A percentile compares a stretch with the other conserved stretches of the same genome.
Conservation (phyloP, 2,888 invertebrate species). For the Drosophila recens region DNA sequence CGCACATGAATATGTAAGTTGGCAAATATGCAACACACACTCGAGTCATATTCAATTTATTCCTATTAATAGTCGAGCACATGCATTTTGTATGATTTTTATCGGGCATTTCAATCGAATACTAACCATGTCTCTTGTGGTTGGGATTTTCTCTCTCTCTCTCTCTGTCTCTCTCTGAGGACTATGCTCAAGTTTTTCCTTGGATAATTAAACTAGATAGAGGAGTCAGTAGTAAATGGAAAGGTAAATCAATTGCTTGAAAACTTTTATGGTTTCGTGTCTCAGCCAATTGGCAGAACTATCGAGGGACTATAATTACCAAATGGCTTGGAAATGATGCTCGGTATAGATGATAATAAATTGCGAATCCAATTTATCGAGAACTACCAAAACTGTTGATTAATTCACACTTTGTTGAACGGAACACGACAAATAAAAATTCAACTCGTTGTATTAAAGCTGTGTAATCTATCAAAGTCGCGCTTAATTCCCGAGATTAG, state of each 20-base stretch:
- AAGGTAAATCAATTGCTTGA: constrained; percentile 58
- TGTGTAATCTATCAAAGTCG: constrained; percentile 48
- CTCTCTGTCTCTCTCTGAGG: background rate
- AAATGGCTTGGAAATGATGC: constrained; percentile 40
- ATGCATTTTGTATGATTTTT: constrained; percentile 67
- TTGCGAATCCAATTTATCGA: constrained; percentile 13
- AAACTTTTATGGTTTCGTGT: constrained; percentile 43
- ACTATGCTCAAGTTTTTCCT: constrained; percentile 25
- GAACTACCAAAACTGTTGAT: constrained; percentile 31
- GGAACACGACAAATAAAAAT: constrained; percentile 12
- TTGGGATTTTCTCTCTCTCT: background rate
- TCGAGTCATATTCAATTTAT: constrained; percentile 69
- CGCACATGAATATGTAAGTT: constrained; percentile 75
- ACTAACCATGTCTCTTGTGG: constrained; percentile 41
- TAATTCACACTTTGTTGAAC: constrained; percentile 1
- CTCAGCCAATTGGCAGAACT: constrained; percentile 20
- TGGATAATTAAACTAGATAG: constrained; percentile 53
- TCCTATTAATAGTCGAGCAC: constrained; percentile 68
- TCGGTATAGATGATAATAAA: constrained; percentile 29
- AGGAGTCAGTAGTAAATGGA: constrained; percentile 13
- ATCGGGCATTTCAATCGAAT: constrained; percentile 51
- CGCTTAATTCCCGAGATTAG: constrained; percentile 29
- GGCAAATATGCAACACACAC: constrained; percentile 56
- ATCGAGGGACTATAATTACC: constrained; percentile 7
- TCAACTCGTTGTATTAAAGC: background rate